Evolutionary conservation across 64 coral and sea anemone genomes (phyloP), one percentile per base, ranked within the genome.

Genomic region (Montipora foliosa): DNA sequence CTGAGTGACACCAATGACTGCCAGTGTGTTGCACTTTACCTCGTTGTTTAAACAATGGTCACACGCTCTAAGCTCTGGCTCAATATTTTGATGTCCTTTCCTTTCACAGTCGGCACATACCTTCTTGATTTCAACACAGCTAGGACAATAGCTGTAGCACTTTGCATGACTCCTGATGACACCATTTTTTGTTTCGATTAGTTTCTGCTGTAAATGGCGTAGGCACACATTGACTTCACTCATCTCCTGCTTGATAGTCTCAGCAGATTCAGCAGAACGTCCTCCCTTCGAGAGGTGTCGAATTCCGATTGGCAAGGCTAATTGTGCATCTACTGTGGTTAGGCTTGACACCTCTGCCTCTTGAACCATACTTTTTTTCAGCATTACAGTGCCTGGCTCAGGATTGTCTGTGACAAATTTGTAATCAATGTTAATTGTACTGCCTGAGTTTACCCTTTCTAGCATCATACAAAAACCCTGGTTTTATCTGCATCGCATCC

Each of bases 401-500:
- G 52, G 10, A 57, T 57, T 57, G 52, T 57, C 52, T 57, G 2
- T 57, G 52, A 5, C 52, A 57, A 57, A 57, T 57, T 57, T 57
- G 87, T 82, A 67, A 44, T 57, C 10, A 57, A 57, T 57, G 52
- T 57, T 57, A 57, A 57, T 57, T 57, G 92, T 94, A 77, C 93
- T 94, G 89, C 93, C 87, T 83, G 49, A 89, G 46, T 83, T 89
- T 94, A 14, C 87, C 87, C 86, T 94, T 87, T 69, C 55, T 94
- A 88, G 22, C 83, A 70, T 94, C 93, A 94, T 89, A 94, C 25
- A 94, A 77, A 20, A 94, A 94, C 81, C 92, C 92, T 3, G 85
- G 92, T 68, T 94, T 94, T 87, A 94, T 11, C 67, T 94, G 92
- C 92, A 94, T 94, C 44, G 50, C 93, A 74, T 94, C 93, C 80